A percentile compares a stretch with the other conserved stretches of the same genome.
Evolutionary conservation across 2,888 invertebrate species (phyloP).

Genomic region (Ashinkailepas kermadecensis): DNA sequence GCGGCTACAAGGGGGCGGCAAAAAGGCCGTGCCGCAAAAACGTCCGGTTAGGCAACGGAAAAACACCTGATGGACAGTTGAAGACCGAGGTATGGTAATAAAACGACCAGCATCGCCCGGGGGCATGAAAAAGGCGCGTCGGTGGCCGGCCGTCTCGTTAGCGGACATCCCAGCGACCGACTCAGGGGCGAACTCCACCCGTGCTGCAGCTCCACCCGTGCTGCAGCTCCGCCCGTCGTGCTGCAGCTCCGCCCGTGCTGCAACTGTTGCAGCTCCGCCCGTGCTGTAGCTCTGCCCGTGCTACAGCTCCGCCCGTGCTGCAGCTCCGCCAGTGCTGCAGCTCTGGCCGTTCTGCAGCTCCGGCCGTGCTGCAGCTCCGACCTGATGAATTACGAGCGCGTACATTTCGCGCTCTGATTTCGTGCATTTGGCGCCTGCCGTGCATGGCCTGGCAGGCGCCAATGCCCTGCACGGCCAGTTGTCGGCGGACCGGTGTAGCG

Average conservation of each 20-base stretch:
- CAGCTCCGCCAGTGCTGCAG: too few relatives aligned
- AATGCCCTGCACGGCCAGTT: not conserved
- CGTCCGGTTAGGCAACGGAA: not conserved
- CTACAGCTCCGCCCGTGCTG: too few relatives aligned
- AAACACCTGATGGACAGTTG: conserved; percentile 23
- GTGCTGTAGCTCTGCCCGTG: too few relatives aligned
- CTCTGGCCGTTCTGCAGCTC: too few relatives aligned
- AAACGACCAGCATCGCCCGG: not conserved
- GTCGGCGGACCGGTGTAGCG: not conserved
- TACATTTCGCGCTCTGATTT: too few relatives aligned
- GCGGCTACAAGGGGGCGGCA: not conserved
- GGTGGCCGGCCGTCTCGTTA: conserved; percentile 2
- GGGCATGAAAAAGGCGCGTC: not conserved
- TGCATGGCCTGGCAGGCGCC: not conserved
- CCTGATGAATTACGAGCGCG: too few relatives aligned
- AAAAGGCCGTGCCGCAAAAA: conserved; percentile 6
- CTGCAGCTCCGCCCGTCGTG: too few relatives aligned
- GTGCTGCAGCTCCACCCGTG: too few relatives aligned
- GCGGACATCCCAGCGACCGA: not conserved
- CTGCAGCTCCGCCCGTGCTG: too few relatives aligned
- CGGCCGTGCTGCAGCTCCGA: too few relatives aligned
- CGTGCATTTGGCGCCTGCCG: not conserved
- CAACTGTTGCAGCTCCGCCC: too few relatives aligned
- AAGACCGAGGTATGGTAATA: conserved; percentile 21
- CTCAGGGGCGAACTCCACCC: too few relatives aligned